These are phyloP conservation scores for Chamaetylas fuelleborni DNA, from an alignment of 2,113 vertebrate genomes.

Conservation along the genomic window DNA sequence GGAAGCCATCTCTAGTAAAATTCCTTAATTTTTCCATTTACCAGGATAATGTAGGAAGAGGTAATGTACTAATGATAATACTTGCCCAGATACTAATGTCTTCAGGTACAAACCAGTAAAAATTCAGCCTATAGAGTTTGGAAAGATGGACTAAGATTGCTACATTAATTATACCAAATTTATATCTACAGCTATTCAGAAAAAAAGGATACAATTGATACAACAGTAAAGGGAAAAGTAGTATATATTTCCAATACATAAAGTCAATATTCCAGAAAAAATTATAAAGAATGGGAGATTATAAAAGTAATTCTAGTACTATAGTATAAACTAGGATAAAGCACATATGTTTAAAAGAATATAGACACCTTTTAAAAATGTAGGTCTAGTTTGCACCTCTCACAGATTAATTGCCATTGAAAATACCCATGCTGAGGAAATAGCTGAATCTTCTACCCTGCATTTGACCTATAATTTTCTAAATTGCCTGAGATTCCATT, in stretches of 20 bases:
- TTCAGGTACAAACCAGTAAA: background rate
- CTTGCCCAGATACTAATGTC: background rate
- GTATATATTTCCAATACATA: background rate
- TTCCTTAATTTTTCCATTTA: background rate
- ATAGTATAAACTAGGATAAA: background rate
- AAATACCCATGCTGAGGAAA: background rate
- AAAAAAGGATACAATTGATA: background rate
- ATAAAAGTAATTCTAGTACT: background rate
- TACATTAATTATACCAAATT: background rate
- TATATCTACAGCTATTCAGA: background rate
- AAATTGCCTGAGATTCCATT: background rate
- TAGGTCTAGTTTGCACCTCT: background rate
- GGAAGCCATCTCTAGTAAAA: background rate
- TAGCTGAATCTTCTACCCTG: background rate
- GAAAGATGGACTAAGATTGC: background rate
- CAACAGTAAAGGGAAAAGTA: background rate
- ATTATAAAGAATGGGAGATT: background rate
- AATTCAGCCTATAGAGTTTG: background rate
- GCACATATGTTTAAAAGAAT: rapidly evolving
- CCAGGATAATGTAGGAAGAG: background rate
- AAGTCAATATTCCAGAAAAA: background rate
- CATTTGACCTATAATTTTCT: background rate
- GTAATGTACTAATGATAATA: background rate
- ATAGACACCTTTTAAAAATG: background rate
- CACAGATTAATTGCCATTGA: background rate